Base-by-base conservation (phyloP, 2,797 vertebrate species). In the Melanotaenia trifasciata region DNA sequence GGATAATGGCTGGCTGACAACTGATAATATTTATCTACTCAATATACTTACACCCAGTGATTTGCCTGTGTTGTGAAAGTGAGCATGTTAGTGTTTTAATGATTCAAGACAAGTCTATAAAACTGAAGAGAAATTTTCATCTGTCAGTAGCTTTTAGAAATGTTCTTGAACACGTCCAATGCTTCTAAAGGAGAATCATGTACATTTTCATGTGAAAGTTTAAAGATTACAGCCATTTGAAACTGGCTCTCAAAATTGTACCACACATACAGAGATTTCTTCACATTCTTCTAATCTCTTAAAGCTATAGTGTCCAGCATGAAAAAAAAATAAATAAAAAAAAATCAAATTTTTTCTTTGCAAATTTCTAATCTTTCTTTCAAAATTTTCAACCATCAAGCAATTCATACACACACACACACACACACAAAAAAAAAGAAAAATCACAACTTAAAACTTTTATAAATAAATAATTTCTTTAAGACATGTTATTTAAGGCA, bases 21-120 rank as follows among this genome's bases (percentile, higher is more conserved):
- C 22, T 13, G 76, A 85, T 80, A 84, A 91, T 86, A 85, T 91
- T 85, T 81, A 64, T 63, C 74, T 65, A 74, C 63, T 65, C 18
- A 80, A 67, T 80, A 80, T 50, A 72, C 72, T 67, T n/a, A 57
- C 3, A 53, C 64, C 63, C 71, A 67, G 30, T 67, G 36, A 72
- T 77, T 87, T 85, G 80, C 75, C 87, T 81, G 70, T 58, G 51
- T 72, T 87, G 70, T 72, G 77, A 80, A 43, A 35, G 16, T 38
- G 33, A 86, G 76, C 64, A 67, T 65, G 20, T 80, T 51, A 72
- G 14, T 26, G 35, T n/a, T 74, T 64, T 70, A 40, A 22, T 53
- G 71, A 61, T 83, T 56, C 62, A 33, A 60, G 40, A 0, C 1
- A 45, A 20, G 18, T 45, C 43, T 45, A 20, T 45, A 45, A 45